Evolutionary conservation across 2,888 invertebrate genomes (phyloP), one percentile per base, ranked within the genome.

Genomic region (Charanyca ferruginea): DNA sequence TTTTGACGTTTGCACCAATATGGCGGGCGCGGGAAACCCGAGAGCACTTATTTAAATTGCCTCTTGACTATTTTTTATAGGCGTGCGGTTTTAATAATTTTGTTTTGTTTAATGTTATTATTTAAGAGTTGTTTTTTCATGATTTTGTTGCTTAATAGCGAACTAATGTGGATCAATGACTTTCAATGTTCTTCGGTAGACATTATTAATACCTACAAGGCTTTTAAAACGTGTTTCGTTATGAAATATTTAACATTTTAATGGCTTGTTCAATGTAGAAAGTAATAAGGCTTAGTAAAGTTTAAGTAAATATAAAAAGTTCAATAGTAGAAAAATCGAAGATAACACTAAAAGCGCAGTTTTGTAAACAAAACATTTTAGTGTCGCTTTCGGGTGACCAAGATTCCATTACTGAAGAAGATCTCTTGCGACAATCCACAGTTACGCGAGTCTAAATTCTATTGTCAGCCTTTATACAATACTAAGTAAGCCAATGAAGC

Each of bases 1-100:
- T 80, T 83, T 89, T 89, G 91, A 90, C 89, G 89, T 87, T 85
- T 85, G 85, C 77, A 84, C 79, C 88, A 89, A 87, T 81, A 89
- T 87, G 89, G 89, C 86, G 78, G 84, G 73, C 83, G 87, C 90
- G 91, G 91, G 88, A 92, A 91, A 89, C 85, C 91, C 87, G 79
- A 91, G 89, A 88, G 89, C 90, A 91, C 92, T 91, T 85, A 89
- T 83, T 89, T 85, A 85, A 90, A 93, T 91, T 90, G 90, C 90
- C 86, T 87, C 89, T 89, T 85, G 84, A 87, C 85, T 85, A 84
- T 73, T 85, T 87, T 89, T 68, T 77, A 62, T 73, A 62, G 65
- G 75, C 55, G 70, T 75, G 77, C 59, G 60, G 70, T 63, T 82
- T 67, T 71, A 73, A 67, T 77, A 74, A 69, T 79, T 61, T 51